Base-by-base conservation (phyloP, 2,797 vertebrate species). In the Loriculus beryllinus region DNA sequence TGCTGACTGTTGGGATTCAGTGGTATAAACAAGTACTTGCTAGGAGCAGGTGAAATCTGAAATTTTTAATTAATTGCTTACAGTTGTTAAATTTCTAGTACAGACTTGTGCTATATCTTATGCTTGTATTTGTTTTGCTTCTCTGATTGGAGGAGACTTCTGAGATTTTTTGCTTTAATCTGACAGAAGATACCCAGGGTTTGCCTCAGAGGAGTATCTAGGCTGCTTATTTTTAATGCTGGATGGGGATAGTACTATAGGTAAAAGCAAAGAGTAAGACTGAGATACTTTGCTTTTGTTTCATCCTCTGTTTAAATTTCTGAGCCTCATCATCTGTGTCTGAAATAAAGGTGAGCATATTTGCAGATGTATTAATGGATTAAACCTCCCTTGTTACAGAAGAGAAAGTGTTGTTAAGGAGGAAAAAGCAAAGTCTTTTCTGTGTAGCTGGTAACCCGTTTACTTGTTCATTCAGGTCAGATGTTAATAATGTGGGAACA, bases 401-500 rank as follows among this genome's bases (percentile, higher is more conserved):
- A 75, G 39, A 82, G 70, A 82, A 82, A 23, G 19, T 75, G 47
- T 37, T 81, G 31, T 85, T 71, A 69, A 76, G 92, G 16, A 22
- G 42, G 2, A 1, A 7, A 19, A 25, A 37, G 29, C 31, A 52
- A 17, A 14, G 3, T 39, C 16, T 57, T 83, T 86, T 33, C 57
- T 78, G 16, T 72, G 63, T 81, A 86, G 62, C 63, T 89, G 78
- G 12, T 90, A 75, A 80, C 45, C 37, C 91, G 52, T 65, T 85
- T 91, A 72, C 63, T 83, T 90, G 47, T 88, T 90, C 13, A 0
- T 69, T 93, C 35, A 43, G 70, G 81, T 94, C 91, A 91, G 77
- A 57, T 81, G 69, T 91, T 90, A 93, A 82, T 91, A 79, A 82
- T 83, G 54, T 57, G 77, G 63, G 70, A 90, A 68, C 65, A 90